phyloP scores from a whole-genome alignment of 2,888 invertebrate species.

The Polydrusus tereticollis region DNA sequence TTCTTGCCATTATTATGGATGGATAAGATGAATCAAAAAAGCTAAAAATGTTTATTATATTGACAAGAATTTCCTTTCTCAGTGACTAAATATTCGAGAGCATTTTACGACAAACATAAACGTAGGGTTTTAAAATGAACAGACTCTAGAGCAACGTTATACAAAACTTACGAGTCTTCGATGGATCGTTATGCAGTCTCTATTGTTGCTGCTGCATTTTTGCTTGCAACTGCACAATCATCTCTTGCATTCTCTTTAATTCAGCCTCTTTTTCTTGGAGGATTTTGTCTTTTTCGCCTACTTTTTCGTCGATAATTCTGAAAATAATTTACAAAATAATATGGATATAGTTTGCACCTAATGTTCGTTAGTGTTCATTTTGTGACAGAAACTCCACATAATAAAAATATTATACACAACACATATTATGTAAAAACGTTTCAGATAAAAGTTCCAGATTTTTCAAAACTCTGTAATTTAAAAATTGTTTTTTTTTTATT shows the following conservation, averaged over 20 bases:
- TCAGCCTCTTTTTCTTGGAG: constrained; percentile 94
- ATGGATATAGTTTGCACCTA: too few species aligned
- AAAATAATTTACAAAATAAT: constrained; percentile 53
- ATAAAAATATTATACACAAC: too few species aligned
- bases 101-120: not conserved
- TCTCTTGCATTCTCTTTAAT: constrained; percentile 94
- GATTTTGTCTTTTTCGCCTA: constrained; percentile 83
- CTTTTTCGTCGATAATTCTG: constrained; percentile 68
- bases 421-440: too few species aligned
- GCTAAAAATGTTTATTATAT: too few species aligned
- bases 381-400: too few species aligned
- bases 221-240: constrained; percentile 95
- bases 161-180: not conserved
- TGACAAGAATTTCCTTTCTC: too few species aligned
- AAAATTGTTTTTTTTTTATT: too few species aligned
- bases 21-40: too few species aligned
- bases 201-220: constrained; percentile 79
- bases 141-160: constrained; percentile 13
- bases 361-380: too few species aligned
- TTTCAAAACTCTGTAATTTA: too few species aligned
- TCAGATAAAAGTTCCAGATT: too few species aligned
- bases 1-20: too few species aligned
- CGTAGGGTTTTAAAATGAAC: constrained; percentile 7
- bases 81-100: not conserved
- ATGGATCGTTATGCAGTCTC: not conserved